Percentiles rank a stretch among this genome's conserved stretches.
phyloP scores from a whole-genome alignment of 2,888 invertebrate genomes.

The Beris morrisii region DNA sequence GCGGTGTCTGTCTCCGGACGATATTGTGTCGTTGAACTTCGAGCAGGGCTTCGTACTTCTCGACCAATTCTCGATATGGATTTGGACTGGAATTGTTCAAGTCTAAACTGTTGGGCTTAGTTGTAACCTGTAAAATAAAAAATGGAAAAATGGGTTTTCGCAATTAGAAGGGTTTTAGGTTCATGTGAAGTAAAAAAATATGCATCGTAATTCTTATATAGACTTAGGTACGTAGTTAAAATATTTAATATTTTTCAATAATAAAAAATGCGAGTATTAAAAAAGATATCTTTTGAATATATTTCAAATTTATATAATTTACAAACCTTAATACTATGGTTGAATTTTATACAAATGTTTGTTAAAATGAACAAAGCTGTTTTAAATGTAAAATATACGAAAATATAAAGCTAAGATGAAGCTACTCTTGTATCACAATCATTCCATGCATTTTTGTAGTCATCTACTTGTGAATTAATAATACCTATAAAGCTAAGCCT shows the following conservation, averaged over 20 bases:
- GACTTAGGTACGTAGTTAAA: too few relatives aligned
- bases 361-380: neutral
- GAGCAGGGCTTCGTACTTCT: conserved; percentile 81
- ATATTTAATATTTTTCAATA: too few relatives aligned
- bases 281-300: too few relatives aligned
- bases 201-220: too few relatives aligned
- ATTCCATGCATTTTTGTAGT: conserved; percentile 31
- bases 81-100: conserved; percentile 58
- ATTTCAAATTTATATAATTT: too few relatives aligned
- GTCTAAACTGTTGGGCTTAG: conserved; percentile 47
- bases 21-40: conserved; percentile 73
- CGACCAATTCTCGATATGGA: conserved; percentile 77
- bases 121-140: conserved; percentile 43
- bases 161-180: too few relatives aligned
- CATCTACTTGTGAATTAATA: neutral
- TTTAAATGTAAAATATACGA: neutral
- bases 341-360: too few relatives aligned
- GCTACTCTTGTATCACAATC: conserved; percentile 35
- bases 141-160: neutral
- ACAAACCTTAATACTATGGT: too few relatives aligned
- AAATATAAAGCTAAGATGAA: neutral
- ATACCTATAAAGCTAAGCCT: too few relatives aligned
- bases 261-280: too few relatives aligned
- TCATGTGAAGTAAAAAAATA: too few relatives aligned
- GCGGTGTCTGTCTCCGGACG: conserved; percentile 58